Base-by-base conservation (phyloP, 2,888 invertebrate genomes). In the Dynastes hyllus region DNA sequence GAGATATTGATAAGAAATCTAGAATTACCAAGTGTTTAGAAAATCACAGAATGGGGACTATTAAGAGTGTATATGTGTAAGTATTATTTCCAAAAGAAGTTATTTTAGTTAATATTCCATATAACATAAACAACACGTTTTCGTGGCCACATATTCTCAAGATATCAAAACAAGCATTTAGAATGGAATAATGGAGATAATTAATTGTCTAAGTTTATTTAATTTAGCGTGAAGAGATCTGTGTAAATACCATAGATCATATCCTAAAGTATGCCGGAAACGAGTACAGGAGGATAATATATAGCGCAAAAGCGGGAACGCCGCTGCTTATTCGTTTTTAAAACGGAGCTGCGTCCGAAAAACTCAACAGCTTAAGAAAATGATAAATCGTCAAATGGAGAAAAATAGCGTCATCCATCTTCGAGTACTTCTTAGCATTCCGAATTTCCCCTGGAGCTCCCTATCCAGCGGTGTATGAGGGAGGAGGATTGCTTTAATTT, bases 321-420 rank as follows among this genome's bases (percentile, higher is more conserved):
- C 8, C 32, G 63, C 32, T 66, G 69, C 69, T 69, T 69, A 69
- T 69, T 69, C 69, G 69, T 51, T 69, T 51, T 69, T 69, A 69
- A 51, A 51, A 50, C 69, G 51, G 69, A 69, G 69, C 51, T 27
- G 22, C 51, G 69, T 29, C 61, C 73, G 61, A 75, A 75, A 75
- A 75, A 75, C 73, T 75, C 73, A 75, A 75, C 73, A 75, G 73
- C 73, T 75, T 75, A 75, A 75, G 73, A 75, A 75, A 75, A 75
- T 75, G 73, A 75, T 75, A 75, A 75, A 75, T 75, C 73, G 73
- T 75, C 61, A 75, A 61, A 75, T 61, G 73, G 58, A 61, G 73
- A 75, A 75, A 75, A 75, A 75, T 75, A 75, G 61, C 73, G 61
- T 75, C 73, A 75, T 75, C 73, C 45, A 75, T 75, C 73, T 75